Evolutionary conservation across 1,140 invertebrate species (phyloP), one percentile per base, ranked within the genome.

Genomic region (Drosophila bipectinata): DNA sequence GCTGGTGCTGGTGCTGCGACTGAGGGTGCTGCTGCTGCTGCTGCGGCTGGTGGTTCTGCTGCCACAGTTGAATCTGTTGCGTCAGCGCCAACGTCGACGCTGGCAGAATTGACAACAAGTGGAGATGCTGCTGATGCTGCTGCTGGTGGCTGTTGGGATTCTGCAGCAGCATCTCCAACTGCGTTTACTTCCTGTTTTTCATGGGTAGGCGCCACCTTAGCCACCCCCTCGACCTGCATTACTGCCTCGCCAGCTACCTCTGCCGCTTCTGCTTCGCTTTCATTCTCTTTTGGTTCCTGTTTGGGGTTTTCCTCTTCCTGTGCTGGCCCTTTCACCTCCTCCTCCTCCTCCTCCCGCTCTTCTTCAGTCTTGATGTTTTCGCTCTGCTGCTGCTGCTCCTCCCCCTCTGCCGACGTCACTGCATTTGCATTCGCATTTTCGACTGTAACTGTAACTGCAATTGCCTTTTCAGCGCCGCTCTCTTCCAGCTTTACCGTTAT

Each of bases 291-390:
- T 55, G 41, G 49, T 55, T 18, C 61, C 28, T 15, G 34, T 37
- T 39, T 44, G 48, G 47, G 15, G 9, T 12, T 34, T 30, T 56
- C 53, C 44, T 47, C 52, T 64, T 10, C 32, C 15, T 15, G 37
- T 21, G 21, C 21, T 21, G 10, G 9, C 4, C 39, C 8, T 9
- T 45, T 28, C 18, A 18, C 21, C n/a, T 6, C 28, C 14, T 48
- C 21, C 21, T 24, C 2, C 32, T 12, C 41, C n/a, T 37, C 60
- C 58, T 60, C 57, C 47, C 44, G 51, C 34, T 57, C 54, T 18
- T 32, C 52, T 60, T 88, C 83, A 88, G 83, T 88, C 76, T 88
- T 87, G 49, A 87, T 88, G 69, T 57, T 15, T 58, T 73, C 75
- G 12, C 21, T 54, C 12, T 34, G 39, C 64, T 2, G 7, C 64